A percentile compares a stretch with the other conserved stretches of the same genome.
phyloP scores from a whole-genome alignment of 2,113 vertebrate species.

The Equus quagga region DNA sequence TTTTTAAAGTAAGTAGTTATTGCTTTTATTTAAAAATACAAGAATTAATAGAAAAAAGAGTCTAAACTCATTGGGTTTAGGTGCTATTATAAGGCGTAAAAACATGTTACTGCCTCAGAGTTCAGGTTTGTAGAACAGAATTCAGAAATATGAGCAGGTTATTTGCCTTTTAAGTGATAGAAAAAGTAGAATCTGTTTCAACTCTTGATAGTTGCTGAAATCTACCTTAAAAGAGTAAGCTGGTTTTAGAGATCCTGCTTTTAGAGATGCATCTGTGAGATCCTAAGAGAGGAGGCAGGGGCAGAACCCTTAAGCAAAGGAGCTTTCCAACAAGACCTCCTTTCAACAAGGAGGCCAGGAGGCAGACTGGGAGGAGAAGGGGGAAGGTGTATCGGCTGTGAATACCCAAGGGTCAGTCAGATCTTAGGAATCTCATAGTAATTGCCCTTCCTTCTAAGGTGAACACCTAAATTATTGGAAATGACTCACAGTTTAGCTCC shows the following conservation, averaged over 20 bases:
- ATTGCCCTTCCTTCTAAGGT: not conserved
- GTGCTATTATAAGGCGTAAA: slow-evolving; percentile 9
- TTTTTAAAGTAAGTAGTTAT: not conserved
- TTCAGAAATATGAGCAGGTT: not conserved
- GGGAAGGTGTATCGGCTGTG: not conserved
- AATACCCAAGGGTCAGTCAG: not conserved
- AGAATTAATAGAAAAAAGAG: not conserved
- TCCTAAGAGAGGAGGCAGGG: not conserved
- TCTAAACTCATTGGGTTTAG: not conserved
- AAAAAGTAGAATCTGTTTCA: not conserved
- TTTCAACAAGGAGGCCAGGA: not conserved
- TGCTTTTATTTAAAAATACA: slow-evolving; percentile 8
- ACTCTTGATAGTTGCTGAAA: not conserved
- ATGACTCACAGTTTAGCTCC: not conserved
- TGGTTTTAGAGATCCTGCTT: not conserved
- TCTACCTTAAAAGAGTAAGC: not conserved
- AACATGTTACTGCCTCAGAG: not conserved
- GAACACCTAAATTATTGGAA: not conserved
- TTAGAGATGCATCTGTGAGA: not conserved
- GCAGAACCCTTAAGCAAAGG: not conserved
- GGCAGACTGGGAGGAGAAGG: not conserved
- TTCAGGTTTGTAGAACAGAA: not conserved
- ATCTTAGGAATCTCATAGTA: not conserved
- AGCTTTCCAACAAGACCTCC: not conserved
- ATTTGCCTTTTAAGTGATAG: not conserved